Conservation (phyloP, 2,888 invertebrate species). For the Ennomos quercinarius region DNA sequence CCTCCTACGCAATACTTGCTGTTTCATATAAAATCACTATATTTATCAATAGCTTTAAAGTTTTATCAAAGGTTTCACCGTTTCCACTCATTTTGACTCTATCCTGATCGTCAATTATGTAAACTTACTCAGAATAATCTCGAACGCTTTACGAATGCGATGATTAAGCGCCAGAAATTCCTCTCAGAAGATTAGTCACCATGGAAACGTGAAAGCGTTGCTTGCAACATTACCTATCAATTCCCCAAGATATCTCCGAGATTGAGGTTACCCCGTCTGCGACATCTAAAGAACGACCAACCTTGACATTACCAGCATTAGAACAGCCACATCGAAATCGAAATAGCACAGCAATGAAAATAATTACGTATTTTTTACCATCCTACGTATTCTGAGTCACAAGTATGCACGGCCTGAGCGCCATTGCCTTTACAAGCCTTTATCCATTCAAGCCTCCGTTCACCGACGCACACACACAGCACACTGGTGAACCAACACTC, state of each 20-base stretch:
- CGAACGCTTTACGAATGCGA: constrained; percentile 28
- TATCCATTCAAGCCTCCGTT: constrained; percentile 74
- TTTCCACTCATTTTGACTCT: constrained; percentile 1
- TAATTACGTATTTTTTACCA: constrained; percentile 58
- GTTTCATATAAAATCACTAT: background rate
- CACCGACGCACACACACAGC: constrained; percentile 42
- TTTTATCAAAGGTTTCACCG: constrained; percentile 1
- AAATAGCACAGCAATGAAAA: constrained; percentile 44
- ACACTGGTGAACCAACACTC: constrained; percentile 43
- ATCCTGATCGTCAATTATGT: constrained; percentile 10
- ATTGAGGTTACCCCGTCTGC: constrained; percentile 43
- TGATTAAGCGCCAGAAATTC: constrained; percentile 35
- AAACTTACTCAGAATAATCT: constrained; percentile 21
- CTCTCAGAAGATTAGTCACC: constrained; percentile 33
- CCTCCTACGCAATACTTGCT: constrained; percentile 13
- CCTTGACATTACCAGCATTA: constrained; percentile 47
- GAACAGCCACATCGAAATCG: constrained; percentile 33
- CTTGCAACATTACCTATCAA: constrained; percentile 27
- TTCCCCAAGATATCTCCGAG: constrained; percentile 33
- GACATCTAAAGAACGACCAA: constrained; percentile 37
- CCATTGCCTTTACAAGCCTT: constrained; percentile 43
- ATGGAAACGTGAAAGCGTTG: constrained; percentile 34
- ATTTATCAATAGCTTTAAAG: background rate
- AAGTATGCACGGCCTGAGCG: constrained; percentile 41
- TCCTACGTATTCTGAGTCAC: constrained; percentile 65